Base-by-base conservation (phyloP, 2,797 vertebrate species). In the Cryptoblepharus egeriae region DNA sequence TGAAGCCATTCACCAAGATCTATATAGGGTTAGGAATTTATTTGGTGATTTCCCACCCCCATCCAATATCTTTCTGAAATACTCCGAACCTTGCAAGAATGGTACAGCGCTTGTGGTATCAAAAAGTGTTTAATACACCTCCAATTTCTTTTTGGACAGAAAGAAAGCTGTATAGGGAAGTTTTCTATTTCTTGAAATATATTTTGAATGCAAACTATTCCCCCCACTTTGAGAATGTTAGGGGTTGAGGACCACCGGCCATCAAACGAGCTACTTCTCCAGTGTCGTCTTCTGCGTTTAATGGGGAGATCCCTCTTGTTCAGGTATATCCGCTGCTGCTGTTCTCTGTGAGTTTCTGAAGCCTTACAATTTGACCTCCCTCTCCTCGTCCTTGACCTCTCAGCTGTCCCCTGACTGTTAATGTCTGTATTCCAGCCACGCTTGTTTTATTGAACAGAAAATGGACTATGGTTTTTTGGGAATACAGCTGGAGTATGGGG, bases 401-500 rank as follows among this genome's bases (percentile, higher is more conserved):
- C 88, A 85, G 88, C 91, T 92, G 92, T 93, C 86, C 91, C 89
- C 90, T 57, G 75, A 92, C 91, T 72, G 80, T 92, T 80, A 1
- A 42, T 49, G 94, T 94, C 94, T 93, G 76, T 90, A 88, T 91
- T 94, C 49, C 74, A 3, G 86, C 39, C 11, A 93, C 88, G 92
- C 93, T 93, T 80, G 89, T 92, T 95, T 73, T 90, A 91, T 93
- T 91, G 93, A 89, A 92, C 94, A 95, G 94, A 87, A 88, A 91
- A 89, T 18, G 88, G 90, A 76, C 69, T n/a, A 3, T 24, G 26
- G 26, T 3, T 24, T 88, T 90, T 92, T 92, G 78, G 92, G 92
- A 90, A 93, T 79, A 88, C 88, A 75, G 89, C 82, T 80, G 82
- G 90, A 88, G 69, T 11, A 18, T 15, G 52, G 26, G 3, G 28